Conservation (phyloP, 2,113 vertebrate species). For the Syrrhaptes paradoxus region DNA sequence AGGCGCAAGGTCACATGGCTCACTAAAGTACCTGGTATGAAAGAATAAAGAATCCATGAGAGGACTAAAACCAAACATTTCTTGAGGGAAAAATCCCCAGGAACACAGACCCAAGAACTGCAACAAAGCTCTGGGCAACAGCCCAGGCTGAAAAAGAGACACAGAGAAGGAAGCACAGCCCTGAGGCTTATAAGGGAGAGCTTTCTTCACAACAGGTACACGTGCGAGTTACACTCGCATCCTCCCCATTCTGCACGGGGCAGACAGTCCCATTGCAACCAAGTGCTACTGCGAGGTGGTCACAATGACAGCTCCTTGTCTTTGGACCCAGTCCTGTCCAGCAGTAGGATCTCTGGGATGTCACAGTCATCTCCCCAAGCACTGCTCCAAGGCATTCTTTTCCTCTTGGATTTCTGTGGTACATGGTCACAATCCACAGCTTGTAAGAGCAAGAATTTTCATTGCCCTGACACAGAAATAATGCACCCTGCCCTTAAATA, state of each 20-base stretch:
- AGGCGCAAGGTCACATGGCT: constrained; percentile 92
- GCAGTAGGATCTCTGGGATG: not conserved
- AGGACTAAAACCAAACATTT: not conserved
- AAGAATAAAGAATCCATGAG: not conserved
- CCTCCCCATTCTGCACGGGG: not conserved
- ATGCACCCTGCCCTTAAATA: not conserved
- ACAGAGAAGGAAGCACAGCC: not conserved
- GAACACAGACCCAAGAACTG: not conserved
- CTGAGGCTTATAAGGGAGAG: not conserved
- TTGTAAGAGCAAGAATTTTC: not conserved
- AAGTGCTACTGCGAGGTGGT: not conserved
- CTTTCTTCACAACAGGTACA: not conserved
- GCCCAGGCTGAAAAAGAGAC: not conserved
- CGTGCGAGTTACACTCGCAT: not conserved
- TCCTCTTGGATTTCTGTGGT: not conserved
- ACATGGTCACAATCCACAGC: not conserved
- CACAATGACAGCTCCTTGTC: not conserved
- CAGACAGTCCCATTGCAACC: not conserved
- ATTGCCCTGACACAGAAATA: not conserved
- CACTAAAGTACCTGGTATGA: constrained; percentile 82
- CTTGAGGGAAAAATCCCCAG: not conserved
- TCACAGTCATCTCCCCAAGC: not conserved
- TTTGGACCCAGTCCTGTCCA: not conserved
- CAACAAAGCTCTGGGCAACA: not conserved
- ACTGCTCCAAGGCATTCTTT: not conserved